Conservation (phyloP, 2,113 vertebrate species). For the Steatornis caripensis region DNA sequence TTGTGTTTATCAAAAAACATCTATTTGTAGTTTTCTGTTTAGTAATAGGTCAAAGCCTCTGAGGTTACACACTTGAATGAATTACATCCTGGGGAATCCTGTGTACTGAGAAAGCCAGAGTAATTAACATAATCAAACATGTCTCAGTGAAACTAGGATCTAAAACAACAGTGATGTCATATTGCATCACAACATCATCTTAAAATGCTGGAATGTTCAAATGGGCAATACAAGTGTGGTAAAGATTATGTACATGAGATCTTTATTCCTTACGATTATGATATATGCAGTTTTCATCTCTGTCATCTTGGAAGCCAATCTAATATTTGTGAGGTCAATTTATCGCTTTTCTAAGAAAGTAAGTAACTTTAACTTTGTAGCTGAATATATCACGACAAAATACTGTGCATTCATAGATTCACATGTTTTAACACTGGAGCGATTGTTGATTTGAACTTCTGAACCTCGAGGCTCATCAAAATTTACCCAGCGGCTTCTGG, state of each 20-base stretch:
- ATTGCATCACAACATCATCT: conserved; percentile 5
- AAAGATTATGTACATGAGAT: not conserved
- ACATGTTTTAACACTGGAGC: not conserved
- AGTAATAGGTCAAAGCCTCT: conserved; percentile 63
- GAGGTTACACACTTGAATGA: conserved; percentile 61
- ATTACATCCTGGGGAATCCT: conserved; percentile 40
- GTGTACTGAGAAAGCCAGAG: not conserved
- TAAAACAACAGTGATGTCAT: conserved; percentile 58
- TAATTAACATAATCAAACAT: conserved; percentile 64
- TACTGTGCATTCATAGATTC: not conserved
- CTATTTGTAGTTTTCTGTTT: conserved; percentile 12
- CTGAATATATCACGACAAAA: not conserved
- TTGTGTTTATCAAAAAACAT: not conserved
- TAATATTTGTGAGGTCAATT: not conserved
- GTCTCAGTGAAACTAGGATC: conserved; percentile 37
- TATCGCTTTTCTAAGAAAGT: not conserved
- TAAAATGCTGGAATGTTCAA: not conserved
- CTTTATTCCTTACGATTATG: not conserved
- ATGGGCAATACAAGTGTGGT: not conserved
- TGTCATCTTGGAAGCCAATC: not conserved
- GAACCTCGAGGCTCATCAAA: not conserved
- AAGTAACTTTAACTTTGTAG: not conserved
- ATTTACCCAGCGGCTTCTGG: not conserved
- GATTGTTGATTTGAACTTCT: not conserved
- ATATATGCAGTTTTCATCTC: not conserved